Conservation (phyloP, 1,140 invertebrate species). For the Latrodectus geometricus region DNA sequence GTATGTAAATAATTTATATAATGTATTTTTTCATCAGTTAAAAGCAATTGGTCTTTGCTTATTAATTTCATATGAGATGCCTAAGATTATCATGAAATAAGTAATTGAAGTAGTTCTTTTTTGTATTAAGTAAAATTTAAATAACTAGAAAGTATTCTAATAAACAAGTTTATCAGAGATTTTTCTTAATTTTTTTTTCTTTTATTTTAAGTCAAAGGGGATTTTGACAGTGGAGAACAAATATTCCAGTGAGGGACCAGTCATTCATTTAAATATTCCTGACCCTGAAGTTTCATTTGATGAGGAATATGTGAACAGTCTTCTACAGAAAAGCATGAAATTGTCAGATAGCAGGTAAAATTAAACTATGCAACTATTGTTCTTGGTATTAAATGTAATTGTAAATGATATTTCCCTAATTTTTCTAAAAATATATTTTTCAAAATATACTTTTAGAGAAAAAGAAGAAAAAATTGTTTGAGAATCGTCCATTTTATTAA, state of each 20-base stretch:
- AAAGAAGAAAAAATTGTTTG: too few relatives aligned
- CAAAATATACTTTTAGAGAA: not conserved
- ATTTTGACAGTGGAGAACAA: constrained; percentile 45
- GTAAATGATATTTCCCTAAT: not conserved
- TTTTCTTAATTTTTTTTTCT: not conserved
- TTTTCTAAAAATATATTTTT: not conserved
- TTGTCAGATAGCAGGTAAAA: constrained; percentile 47
- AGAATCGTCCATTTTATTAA: not conserved
- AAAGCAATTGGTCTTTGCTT: too few relatives aligned
- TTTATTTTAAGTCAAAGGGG: constrained; percentile 32
- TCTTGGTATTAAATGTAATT: not conserved
- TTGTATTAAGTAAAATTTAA: too few relatives aligned
- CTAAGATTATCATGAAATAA: too few relatives aligned
- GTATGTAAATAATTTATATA: too few relatives aligned
- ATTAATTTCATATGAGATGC: too few relatives aligned
- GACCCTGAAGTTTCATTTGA: constrained; percentile 64
- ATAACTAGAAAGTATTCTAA: too few relatives aligned
- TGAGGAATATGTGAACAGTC: constrained; percentile 60
- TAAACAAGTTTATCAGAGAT: too few relatives aligned
- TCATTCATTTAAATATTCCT: constrained; percentile 62
- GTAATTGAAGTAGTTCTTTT: too few relatives aligned
- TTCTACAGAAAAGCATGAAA: constrained; percentile 46
- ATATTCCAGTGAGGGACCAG: constrained; percentile 41
- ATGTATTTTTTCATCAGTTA: too few relatives aligned
- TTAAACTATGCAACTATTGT: constrained; percentile 33